Base-by-base conservation (phyloP, 2,888 invertebrate species). In the Ornithoptera alexandrae region DNA sequence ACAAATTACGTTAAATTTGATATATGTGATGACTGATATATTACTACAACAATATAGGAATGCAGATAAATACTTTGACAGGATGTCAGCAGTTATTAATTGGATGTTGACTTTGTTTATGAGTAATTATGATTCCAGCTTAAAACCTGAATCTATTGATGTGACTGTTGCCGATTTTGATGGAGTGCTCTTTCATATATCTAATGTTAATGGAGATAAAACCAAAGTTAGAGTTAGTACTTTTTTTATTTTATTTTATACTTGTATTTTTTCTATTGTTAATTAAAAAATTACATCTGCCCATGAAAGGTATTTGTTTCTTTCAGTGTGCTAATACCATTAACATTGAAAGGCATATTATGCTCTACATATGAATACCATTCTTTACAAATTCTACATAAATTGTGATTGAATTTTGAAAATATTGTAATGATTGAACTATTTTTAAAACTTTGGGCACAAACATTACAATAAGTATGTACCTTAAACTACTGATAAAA, bases 121-220 rank as follows among this genome's bases (percentile, higher is more conserved):
- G 69, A 64, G 61, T 71, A 74, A 72, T 71, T 69, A 76, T 72
- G 53, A 77, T 95, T 96, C 75, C 93, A 98, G 98, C 77, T 95
- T 96, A 87, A 99, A 99, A 94, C 96, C 97, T 76, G 99, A 99
- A 89, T 97, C 97, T 79, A 98, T 98, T 86, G 98, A 99, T 93
- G 96, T 99, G 81, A 95, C 94, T 77, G 95, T 98, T 86, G 97
- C 98, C 79, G 99, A 99, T 94, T 99, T 99, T 93, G 99, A 99
- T 94, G 99, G 99, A 80, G 99, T 98, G 74, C 93, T 99, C 78
- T 99, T 98, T 94, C 99, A 98, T 93, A 96, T 99, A 93, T 98
- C 99, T 74, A 99, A 99, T 94, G 94, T 98, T 81, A 97, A 97
- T 92, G 96, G 97, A 82, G 98, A 99, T 91, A 98, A 98, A 94